These are phyloP conservation scores for Eupithecia dodoneata DNA, from an alignment of 2,888 invertebrate genomes.

Conservation along the genomic window DNA sequence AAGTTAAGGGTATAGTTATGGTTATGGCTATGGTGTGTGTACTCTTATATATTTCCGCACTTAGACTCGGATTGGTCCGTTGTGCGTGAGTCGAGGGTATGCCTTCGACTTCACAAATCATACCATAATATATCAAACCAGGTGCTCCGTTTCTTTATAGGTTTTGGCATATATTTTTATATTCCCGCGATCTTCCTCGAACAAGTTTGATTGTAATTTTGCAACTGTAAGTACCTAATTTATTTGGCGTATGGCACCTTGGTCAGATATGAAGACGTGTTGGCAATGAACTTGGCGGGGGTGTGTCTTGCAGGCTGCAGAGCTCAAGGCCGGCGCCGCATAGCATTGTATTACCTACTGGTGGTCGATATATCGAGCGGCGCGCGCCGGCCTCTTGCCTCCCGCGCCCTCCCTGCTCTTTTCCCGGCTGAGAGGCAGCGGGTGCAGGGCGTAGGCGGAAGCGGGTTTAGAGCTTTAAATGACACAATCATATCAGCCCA, in stretches of 20 bases:
- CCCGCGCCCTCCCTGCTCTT: constrained; percentile 61
- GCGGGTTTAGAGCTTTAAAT: constrained; percentile 33
- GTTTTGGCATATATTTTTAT: background rate
- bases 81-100: too few relatives aligned
- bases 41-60: too few relatives aligned
- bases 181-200: background rate
- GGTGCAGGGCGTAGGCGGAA: constrained; percentile 40
- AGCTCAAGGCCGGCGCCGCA: constrained; percentile 75
- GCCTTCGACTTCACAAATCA: too few relatives aligned
- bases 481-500: background rate
- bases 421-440: constrained; percentile 57
- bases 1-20: background rate
- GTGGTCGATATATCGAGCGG: constrained; percentile 83
- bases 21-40: too few relatives aligned
- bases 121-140: too few relatives aligned
- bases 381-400: constrained; percentile 74
- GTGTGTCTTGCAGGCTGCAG: constrained; percentile 81
- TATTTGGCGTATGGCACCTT: constrained; percentile 31
- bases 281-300: constrained; percentile 82
- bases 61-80: too few relatives aligned
- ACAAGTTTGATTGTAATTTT: background rate
- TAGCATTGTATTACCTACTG: constrained; percentile 68
- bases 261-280: constrained; percentile 55
- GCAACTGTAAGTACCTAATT: background rate
- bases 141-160: background rate